Percentiles rank a stretch among this genome's conserved stretches.
These are phyloP conservation scores for Lymantria dispar DNA, from an alignment of 2,888 invertebrate species.

Conservation along the genomic window DNA sequence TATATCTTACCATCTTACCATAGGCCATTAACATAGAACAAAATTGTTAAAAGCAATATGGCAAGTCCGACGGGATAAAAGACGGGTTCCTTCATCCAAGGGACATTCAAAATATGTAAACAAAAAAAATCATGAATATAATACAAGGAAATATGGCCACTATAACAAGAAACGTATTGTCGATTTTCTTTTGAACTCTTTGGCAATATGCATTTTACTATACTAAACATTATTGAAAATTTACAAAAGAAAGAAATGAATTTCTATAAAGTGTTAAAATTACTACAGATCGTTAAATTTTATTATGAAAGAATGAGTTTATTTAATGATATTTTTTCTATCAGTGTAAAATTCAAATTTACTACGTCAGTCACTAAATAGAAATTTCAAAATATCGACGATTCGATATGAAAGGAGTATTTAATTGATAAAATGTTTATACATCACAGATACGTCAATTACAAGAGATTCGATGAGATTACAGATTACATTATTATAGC, in stretches of 20 bases:
- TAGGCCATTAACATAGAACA: no score
- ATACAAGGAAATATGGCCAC: conserved; percentile 15
- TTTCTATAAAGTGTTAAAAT: neutral
- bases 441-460: conserved; percentile 41
- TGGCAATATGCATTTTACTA: conserved; percentile 27
- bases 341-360: conserved; percentile 24
- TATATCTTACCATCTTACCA: no score
- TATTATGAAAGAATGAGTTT: neutral
- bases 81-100: no score
- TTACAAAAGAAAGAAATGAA: neutral
- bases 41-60: no score
- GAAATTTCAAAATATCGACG: conserved; percentile 27
- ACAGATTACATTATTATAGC: neutral
- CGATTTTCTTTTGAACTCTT: conserved; percentile 35
- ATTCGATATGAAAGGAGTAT: conserved; percentile 31
- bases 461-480: conserved; percentile 34
- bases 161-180: conserved; percentile 25
- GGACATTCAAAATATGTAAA: neutral
- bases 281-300: neutral
- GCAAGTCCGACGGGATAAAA: no score
- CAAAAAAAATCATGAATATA: conserved; percentile 2
- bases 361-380: conserved; percentile 29
- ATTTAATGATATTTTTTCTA: conserved; percentile 5
- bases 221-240: conserved; percentile 1
- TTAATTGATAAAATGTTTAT: conserved; percentile 26